These are phyloP conservation scores for Heteromyza rotundicornis DNA, from an alignment of 2,888 invertebrate species.

Conservation along the genomic window DNA sequence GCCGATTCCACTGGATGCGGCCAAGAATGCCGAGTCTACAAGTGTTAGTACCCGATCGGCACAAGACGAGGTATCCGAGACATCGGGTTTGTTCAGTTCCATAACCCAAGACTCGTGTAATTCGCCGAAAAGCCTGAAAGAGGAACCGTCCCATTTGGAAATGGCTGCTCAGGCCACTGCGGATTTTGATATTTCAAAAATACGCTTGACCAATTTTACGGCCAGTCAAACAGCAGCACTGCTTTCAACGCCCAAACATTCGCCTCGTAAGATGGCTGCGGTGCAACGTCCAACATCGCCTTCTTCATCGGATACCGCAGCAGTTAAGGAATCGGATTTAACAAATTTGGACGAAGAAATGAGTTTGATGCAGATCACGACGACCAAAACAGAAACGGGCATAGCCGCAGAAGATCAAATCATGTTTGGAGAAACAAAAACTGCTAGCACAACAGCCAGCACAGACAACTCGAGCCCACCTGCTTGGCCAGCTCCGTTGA, in stretches of 20 bases:
- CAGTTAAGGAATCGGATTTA: conserved; percentile 32
- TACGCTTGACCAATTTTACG: conserved; percentile 60
- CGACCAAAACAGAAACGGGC: conserved; percentile 37
- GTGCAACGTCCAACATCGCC: conserved; percentile 14
- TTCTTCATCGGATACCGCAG: conserved; percentile 17
- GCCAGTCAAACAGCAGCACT: conserved; percentile 60
- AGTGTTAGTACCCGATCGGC: conserved; percentile 48
- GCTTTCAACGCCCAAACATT: conserved; percentile 58
- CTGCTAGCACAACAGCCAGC: conserved; percentile 41
- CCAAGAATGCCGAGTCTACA: conserved; percentile 15
- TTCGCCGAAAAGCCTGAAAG: conserved; percentile 61
- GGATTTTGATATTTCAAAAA: conserved; percentile 57
- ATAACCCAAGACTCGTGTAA: conserved; percentile 69
- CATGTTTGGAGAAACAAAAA: conserved; percentile 35
- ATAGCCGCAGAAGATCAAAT: conserved; percentile 37
- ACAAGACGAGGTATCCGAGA: conserved; percentile 66
- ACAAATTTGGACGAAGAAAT: conserved; percentile 54
- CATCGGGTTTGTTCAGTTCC: conserved; percentile 69
- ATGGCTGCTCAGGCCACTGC: background rate
- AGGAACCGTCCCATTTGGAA: conserved; percentile 27
- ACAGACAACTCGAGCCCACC: conserved; percentile 49
- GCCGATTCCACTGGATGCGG: conserved; percentile 66
- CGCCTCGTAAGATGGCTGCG: conserved; percentile 39
- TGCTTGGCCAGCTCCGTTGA: conserved; percentile 39
- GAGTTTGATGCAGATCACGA: conserved; percentile 50